Base-by-base conservation (phyloP, 2,113 vertebrate genomes). In the Corythaixoides concolor region DNA sequence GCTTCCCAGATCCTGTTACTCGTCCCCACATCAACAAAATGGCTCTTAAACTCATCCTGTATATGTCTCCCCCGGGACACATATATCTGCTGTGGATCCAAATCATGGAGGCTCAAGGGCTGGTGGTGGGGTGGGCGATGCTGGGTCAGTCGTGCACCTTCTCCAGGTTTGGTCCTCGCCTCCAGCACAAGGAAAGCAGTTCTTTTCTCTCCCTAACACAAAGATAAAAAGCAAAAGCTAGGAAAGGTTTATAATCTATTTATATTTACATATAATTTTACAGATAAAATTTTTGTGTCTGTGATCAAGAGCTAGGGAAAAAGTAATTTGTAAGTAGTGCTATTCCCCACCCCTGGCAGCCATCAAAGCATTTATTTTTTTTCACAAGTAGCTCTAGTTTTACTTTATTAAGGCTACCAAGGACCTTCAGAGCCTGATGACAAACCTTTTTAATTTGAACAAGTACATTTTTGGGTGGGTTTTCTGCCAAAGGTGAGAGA, bases 401-500 rank as follows among this genome's bases (percentile, higher is more conserved):
- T 80, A 20, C 55, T 74, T 77, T 70, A 41, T 50, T 10, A 52
- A 77, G 72, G 22, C 62, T 93, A 66, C 64, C 68, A 93, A 84
- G 63, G 68, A 37, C 75, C 63, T 80, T 80, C 50, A 70, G 72
- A 90, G 28, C 10, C 56, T 59, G 63, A 59, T 4, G 5, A 80
- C 63, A 90, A 89, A n/a, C 8, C 16, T 92, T 66, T 88, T 88
- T 80, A 67, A n/a, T 55, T 90, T 50, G 72, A 86, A 77, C 13
- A 59, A 86, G 55, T 28, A 77, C 11, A 12, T 47, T 53, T 90
- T 74, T 1, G 10, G 32, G 56, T 52, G 60, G 18, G 6, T 70
- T 95, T 96, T 88, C 62, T 92, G 37, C 56, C 49, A 21, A 55
- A 91, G 49, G 6, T 85, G 69, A 88, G 56, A 91, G 39, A 72